Conservation (phyloP, 2,797 vertebrate species). For the Alca torda region DNA sequence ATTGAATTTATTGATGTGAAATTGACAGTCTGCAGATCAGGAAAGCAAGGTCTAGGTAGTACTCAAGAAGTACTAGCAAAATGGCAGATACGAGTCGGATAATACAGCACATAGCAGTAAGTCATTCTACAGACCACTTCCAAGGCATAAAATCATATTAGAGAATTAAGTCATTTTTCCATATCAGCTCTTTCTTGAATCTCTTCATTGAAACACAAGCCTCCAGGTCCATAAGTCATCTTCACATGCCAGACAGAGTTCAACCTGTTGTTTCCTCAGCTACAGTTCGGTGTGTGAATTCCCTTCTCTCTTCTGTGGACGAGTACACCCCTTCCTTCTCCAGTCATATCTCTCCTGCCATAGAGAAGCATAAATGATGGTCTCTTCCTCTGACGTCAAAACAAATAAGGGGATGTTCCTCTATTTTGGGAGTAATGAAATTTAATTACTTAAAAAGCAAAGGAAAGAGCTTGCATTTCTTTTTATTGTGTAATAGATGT, state of each 20-base stretch:
- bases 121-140: neutral
- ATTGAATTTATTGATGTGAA: slow-evolving; percentile 74
- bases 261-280: neutral
- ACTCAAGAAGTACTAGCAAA: neutral
- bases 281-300: neutral
- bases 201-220: neutral
- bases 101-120: neutral
- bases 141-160: neutral
- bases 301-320: neutral
- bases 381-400: neutral
- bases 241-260: neutral
- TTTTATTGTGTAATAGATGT: neutral
- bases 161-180: neutral
- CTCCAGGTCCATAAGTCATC: neutral
- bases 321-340: neutral
- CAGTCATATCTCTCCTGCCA: neutral
- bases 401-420: neutral
- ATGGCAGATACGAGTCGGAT: neutral
- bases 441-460: neutral
- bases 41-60: neutral
- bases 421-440: neutral
- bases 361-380: neutral
- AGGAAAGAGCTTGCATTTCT: neutral
- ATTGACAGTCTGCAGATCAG: slow-evolving; percentile 67
- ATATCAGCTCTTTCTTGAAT: neutral